These are phyloP conservation scores for Datnioides undecimradiatus DNA, from an alignment of 2,113 vertebrate species.

Conservation along the genomic window DNA sequence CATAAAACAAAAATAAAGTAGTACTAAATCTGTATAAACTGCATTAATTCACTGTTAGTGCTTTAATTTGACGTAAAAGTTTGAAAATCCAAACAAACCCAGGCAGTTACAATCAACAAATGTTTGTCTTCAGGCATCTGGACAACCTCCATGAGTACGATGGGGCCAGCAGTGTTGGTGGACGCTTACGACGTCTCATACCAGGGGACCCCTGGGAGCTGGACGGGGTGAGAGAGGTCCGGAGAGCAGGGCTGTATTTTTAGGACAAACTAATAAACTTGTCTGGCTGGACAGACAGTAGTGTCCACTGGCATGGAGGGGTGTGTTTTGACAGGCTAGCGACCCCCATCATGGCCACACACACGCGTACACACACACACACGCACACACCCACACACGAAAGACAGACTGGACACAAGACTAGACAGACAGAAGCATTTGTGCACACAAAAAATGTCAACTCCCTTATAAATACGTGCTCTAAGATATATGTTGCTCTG, in stretches of 20 bases:
- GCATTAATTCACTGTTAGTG: background rate
- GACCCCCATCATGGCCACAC: slow-evolving; percentile 41
- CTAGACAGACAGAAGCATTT: background rate
- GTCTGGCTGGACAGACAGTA: slow-evolving; percentile 76
- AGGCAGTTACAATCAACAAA: slow-evolving; percentile 59
- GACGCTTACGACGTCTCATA: slow-evolving; percentile 63
- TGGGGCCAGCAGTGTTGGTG: slow-evolving; percentile 36
- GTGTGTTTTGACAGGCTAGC: slow-evolving; percentile 74
- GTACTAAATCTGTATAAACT: slow-evolving; percentile 31
- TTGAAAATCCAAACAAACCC: slow-evolving; percentile 48
- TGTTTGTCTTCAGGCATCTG: slow-evolving; percentile 63
- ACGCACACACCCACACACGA: slow-evolving; percentile 31
- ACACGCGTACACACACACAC: slow-evolving; percentile 9
- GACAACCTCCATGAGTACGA: slow-evolving; percentile 27
- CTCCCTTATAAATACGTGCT: background rate
- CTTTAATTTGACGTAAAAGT: slow-evolving; percentile 21
- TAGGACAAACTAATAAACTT: slow-evolving; percentile 83
- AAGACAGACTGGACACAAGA: slow-evolving; percentile 16
- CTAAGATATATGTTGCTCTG: background rate
- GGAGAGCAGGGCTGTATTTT: slow-evolving; percentile 63
- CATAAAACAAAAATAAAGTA: background rate
- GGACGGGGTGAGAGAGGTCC: slow-evolving; percentile 58
- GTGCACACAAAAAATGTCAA: slow-evolving; percentile 5
- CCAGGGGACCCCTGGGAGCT: slow-evolving; percentile 72
- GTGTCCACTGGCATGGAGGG: slow-evolving; percentile 56